Conservation (phyloP, 53 echinoderm and acorn worm genomes). For the Temnopleurus reevesii region DNA sequence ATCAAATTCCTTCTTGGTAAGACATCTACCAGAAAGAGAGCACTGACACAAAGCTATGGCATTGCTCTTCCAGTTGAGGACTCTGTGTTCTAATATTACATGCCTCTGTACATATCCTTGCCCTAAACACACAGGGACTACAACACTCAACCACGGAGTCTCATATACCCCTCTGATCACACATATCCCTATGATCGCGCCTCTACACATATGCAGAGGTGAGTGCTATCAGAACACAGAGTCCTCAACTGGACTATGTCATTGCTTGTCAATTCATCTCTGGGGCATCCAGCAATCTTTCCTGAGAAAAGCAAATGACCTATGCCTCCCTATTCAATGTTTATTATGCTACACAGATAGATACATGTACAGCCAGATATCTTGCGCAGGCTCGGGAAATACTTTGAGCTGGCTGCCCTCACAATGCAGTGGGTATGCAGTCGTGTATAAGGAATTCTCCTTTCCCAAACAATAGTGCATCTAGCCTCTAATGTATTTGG, state of each 20-base stretch:
- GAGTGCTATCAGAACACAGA: too few species aligned
- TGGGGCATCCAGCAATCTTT: not conserved
- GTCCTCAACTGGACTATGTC: too few species aligned
- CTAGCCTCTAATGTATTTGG: not conserved
- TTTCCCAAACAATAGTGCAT: not conserved
- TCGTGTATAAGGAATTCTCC: not conserved
- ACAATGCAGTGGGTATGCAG: not conserved
- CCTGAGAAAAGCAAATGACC: constrained; percentile 24
- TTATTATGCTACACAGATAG: constrained; percentile 18
- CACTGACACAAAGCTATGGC: not conserved
- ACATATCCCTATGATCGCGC: too few species aligned
- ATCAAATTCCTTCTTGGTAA: not conserved
- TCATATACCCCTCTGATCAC: too few species aligned
- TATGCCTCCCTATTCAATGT: not conserved
- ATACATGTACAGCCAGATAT: not conserved
- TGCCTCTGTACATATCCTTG: too few species aligned
- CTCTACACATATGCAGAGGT: too few species aligned
- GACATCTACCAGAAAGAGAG: not conserved
- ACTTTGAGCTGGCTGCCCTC: constrained; percentile 1
- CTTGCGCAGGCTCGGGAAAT: too few species aligned
- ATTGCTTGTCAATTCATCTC: constrained; percentile 4
- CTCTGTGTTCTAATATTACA: too few species aligned
- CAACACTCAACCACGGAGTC: too few species aligned
- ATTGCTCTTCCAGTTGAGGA: not conserved
- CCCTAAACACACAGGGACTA: too few species aligned